Percentiles rank a stretch among this genome's conserved stretches.
Conservation (phyloP, 2,113 vertebrate species). For the Semnornis frantzii region DNA sequence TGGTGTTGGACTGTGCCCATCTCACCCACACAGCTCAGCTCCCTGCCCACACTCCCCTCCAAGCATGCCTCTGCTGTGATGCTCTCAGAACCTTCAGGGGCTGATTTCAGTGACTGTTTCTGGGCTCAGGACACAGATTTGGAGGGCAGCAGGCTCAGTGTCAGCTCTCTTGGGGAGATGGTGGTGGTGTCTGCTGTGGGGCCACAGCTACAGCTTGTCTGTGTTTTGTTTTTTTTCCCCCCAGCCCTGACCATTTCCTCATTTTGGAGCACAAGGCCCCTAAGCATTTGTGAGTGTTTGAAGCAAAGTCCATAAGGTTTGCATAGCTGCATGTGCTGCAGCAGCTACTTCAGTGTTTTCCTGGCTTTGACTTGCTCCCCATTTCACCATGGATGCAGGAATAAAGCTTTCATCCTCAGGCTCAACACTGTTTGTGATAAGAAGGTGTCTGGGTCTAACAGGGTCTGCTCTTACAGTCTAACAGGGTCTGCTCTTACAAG, state of each 20-base stretch:
- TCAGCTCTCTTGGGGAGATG: not conserved
- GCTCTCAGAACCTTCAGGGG: not conserved
- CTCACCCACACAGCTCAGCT: not conserved
- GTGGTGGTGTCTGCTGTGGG: not conserved
- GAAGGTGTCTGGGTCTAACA: not conserved
- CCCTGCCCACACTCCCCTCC: accelerated
- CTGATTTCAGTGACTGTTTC: not conserved
- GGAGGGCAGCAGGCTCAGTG: not conserved
- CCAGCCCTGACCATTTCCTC: not conserved
- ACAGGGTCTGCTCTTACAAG: too few species aligned
- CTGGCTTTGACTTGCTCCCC: not conserved
- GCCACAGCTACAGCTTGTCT: not conserved
- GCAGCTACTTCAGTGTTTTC: not conserved
- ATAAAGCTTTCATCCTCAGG: not conserved
- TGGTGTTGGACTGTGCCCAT: too few species aligned
- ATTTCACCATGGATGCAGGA: not conserved
- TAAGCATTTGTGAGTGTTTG: not conserved
- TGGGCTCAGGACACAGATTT: not conserved
- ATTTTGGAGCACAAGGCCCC: not conserved
- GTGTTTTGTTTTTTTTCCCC: not conserved
- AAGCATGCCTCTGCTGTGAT: not conserved
- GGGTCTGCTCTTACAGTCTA: too few species aligned
- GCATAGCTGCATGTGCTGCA: not conserved
- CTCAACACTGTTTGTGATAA: not conserved
- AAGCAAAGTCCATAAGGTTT: not conserved